A percentile compares a stretch with the other conserved stretches of the same genome.
phyloP scores from a whole-genome alignment of 2,888 invertebrate genomes.

The Sarcophaga carnaria region DNA sequence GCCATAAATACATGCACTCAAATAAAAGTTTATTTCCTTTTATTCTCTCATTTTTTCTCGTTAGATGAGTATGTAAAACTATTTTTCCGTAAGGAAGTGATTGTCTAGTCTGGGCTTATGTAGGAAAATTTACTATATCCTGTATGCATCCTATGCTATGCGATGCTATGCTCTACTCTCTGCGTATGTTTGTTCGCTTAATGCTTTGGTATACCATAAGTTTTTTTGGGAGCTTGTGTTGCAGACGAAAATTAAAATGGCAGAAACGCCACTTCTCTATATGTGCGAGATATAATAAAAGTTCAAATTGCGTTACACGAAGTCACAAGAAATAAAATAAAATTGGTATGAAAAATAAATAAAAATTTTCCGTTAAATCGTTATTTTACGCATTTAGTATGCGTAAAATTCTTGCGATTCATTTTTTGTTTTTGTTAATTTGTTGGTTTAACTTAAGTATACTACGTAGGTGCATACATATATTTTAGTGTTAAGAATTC shows the following conservation, averaged over 20 bases:
- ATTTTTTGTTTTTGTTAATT: not conserved
- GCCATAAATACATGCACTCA: constrained; percentile 22
- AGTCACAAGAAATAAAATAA: constrained; percentile 21
- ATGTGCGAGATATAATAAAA: constrained; percentile 68
- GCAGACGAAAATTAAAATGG: constrained; percentile 25
- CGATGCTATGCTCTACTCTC: not conserved
- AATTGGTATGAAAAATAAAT: constrained; percentile 42
- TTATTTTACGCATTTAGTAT: constrained; percentile 79
- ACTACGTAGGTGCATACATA: not conserved
- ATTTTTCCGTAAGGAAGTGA: constrained; percentile 67
- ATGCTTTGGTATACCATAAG: constrained; percentile 7
- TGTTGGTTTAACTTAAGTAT: not conserved
- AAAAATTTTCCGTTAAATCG: constrained; percentile 80
- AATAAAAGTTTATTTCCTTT: not conserved
- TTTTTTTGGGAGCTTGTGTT: not conserved
- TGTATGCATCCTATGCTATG: constrained; percentile 56
- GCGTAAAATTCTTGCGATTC: constrained; percentile 73
- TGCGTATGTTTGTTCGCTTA: constrained; percentile 26
- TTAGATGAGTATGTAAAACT: constrained; percentile 52
- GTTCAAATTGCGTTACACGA: constrained; percentile 77
- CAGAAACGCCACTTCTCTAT: constrained; percentile 64
- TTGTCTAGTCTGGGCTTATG: constrained; percentile 67
- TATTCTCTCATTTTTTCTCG: constrained; percentile 30
- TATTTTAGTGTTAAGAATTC: constrained; percentile 14
- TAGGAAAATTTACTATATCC: constrained; percentile 69